Evolutionary conservation across 2,113 vertebrate genomes (phyloP), one percentile per base, ranked within the genome.

Genomic region (Rhinogobius similis): DNA sequence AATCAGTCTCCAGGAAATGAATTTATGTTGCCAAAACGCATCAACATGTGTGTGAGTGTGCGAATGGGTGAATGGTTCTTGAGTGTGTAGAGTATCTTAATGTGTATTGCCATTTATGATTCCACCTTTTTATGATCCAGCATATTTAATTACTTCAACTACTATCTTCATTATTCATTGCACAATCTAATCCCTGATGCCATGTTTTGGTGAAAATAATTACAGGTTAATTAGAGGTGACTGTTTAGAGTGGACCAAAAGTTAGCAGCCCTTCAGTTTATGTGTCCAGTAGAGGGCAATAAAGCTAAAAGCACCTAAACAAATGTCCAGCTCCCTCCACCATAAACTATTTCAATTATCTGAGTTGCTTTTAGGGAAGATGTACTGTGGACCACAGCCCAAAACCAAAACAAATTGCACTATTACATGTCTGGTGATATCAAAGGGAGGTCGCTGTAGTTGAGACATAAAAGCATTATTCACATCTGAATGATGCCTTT

Each of bases 261-360:
- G 10, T 53, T 23, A 26, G 36, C 32, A 8, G 3, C n/a, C n/a
- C n/a, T n/a, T 2, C 32, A 7, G 32, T 36, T 36, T 8, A 36
- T 16, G 71, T 81, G 46, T 88, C 91, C 92, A 93, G 91, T 88
- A 92, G 92, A 92, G 89, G 92, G 90, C 89, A 83, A 81, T 82
- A 77, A 73, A 83, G 83, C 65, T 83, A 74, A 91, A 83, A 87
- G 72, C 73, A 79, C 53, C 52, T 41, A 24, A 64, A 80, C 70
- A 29, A 68, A 23, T 48, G 68, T 24, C 73, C 64, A 62, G n/a
- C 23, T 74, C 0, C 0, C 48, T 62, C 64, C 62, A 69, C 48
- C 67, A 86, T 67, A 81, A 69, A 83, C 87, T 80, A 86, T 53
- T 68, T 67, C 39, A 21, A 63, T 75, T 58, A 73, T 69, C 74